Base-by-base conservation (phyloP, 2,888 invertebrate genomes). In the Caenorhabditis drosophilae region DNA sequence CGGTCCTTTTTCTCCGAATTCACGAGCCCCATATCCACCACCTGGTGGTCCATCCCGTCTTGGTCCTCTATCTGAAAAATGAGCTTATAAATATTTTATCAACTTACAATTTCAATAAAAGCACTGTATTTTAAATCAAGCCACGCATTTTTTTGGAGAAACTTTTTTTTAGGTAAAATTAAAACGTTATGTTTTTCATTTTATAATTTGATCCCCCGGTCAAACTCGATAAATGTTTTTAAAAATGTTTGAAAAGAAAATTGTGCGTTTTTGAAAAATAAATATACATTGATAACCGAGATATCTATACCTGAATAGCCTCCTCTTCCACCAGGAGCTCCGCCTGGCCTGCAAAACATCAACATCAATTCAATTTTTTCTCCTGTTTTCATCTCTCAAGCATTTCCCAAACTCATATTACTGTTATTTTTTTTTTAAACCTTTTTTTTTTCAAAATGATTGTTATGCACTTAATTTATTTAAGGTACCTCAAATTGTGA, bases 321-420 rank as follows among this genome's bases (percentile, higher is more conserved):
- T 69, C 74, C 74, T 67, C 74, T 67, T 62, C 73, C 70, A 50
- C 73, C 70, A 46, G 70, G 73, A 59, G 70, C 69, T 58, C 70
- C 73, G 40, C 73, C 73, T 60, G 68, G 67, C 51, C 73, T 74
- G 70, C 60, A 74, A 73, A 50, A 59, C 55, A 50, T 50, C 54
- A 47, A 36, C 31, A 31, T 44, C 25, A 26, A n/a, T 15, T 7
- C 16, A 12, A 26, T 23, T 42, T 44, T 4, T 54, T 35, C 62
- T 57, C 53, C 62, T 48, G 62, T 57, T 56, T 45, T 62, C 47
- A 31, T 62, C 62, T 62, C 62, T 62, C 62, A 56, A 54, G 62
- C 51, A 42, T 20, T n/a, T 36, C 31, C 6, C 31, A 31, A 36
- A 36, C 15, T 36, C n/a, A n/a, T n/a, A n/a, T n/a, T n/a, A n/a